Percentiles rank a stretch among this genome's conserved stretches.
phyloP scores from a whole-genome alignment of 2,113 vertebrate species.

The Todiramphus saurophagus region DNA sequence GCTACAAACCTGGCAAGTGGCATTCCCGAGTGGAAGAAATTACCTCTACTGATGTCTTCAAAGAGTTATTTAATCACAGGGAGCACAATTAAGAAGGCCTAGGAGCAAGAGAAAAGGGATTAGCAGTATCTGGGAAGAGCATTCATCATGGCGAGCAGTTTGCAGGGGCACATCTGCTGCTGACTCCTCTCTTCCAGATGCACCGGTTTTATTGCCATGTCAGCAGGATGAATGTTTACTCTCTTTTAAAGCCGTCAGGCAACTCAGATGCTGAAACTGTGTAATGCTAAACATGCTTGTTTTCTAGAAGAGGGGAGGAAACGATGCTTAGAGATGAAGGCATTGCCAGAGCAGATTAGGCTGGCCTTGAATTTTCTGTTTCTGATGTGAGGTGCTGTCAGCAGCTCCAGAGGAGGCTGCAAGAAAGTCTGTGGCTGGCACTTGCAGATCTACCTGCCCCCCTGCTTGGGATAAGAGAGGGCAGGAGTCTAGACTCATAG shows the following conservation, averaged over 20 bases:
- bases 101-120: conserved; percentile 10
- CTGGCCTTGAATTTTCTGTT: neutral
- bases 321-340: neutral
- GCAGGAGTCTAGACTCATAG: neutral
- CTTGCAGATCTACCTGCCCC: neutral
- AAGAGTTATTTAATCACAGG: neutral
- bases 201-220: conserved; percentile 22
- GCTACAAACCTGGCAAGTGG: neutral
- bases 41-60: neutral
- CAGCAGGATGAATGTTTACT: conserved; percentile 33
- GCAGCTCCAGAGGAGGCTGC: neutral
- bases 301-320: neutral
- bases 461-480: neutral
- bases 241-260: conserved; percentile 10
- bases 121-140: conserved; percentile 1
- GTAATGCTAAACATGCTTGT: neutral
- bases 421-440: neutral
- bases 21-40: neutral
- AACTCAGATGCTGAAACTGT: neutral
- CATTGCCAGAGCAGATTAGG: neutral
- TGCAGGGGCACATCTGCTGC: conserved; percentile 50
- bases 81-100: neutral
- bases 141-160: neutral
- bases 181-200: conserved; percentile 31
- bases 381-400: neutral